Base-by-base conservation (phyloP, 2,113 vertebrate genomes). In the Phyllostomus discolor region DNA sequence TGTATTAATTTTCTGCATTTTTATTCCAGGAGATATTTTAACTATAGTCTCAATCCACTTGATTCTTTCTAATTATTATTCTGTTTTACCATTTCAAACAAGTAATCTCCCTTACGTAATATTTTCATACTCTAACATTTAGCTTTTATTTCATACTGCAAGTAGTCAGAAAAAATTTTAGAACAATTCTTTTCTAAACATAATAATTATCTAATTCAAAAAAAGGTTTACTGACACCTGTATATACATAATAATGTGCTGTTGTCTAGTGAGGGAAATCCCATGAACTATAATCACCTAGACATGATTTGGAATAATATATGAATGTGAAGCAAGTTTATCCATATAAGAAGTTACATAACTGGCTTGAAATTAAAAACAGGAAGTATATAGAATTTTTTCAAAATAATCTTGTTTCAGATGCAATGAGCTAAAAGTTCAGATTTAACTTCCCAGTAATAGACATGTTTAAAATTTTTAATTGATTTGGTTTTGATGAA, bases 401-500 rank as follows among this genome's bases (percentile, higher is more conserved):
- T 54, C 85, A 88, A 33, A 33, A 64, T 73, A 15, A 50, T n/a
- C 4, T 79, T 2, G 7, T 59, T 76, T 1, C 1, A 94, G 64
- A 82, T 88, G 62, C 12, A 43, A 31, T 66, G 3, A 75, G 72
- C 50, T 33, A 11, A 28, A 90, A 76, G n/a, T 67, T 92, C 4
- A 57, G 19, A 16, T 94, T 41, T 79, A 87, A 89, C 66, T 80
- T 80, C 50, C 31, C 31, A 48, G n/a, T 72, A 73, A 6, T n/a
- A 95, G 52, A 67, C 14, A 48, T 9, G 3, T 92, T 95, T 43
- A 88, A 62, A 66, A 72, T 0, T 76, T 96, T 90, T 95, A 94
- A 88, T 92, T 94, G 57, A 95, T 94, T 96, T 96, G 31, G 48
- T 78, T 52, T 72, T 81, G 33, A 50, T 81, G 52, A 94, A 66